These are phyloP conservation scores for Phalloptychus januarius DNA, from an alignment of 2,797 vertebrate species.

Conservation along the genomic window DNA sequence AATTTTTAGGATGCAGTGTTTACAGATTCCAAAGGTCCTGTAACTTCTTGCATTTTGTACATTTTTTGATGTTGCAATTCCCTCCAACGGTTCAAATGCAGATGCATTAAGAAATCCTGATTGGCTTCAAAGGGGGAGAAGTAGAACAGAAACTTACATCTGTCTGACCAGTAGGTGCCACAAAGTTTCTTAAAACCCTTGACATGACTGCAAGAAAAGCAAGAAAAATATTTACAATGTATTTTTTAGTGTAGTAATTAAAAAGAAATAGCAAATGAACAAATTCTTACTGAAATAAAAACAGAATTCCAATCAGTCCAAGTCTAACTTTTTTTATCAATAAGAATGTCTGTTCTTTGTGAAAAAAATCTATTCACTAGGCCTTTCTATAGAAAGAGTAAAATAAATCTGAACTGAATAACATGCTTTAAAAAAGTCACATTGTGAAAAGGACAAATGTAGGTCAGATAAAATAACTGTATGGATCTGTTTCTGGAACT, in stretches of 20 bases:
- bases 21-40: neutral
- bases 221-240: neutral
- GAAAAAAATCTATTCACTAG: neutral
- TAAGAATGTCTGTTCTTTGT: neutral
- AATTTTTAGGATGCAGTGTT: neutral
- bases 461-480: slow-evolving; percentile 15
- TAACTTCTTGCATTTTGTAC: neutral
- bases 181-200: neutral
- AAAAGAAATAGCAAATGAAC: neutral
- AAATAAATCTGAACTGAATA: neutral
- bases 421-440: neutral
- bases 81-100: neutral
- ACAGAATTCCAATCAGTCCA: neutral
- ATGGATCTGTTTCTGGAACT: slow-evolving; percentile 20
- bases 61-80: neutral
- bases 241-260: neutral
- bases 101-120: neutral
- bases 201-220: neutral
- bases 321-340: neutral
- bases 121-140: neutral
- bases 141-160: neutral
- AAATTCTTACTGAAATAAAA: neutral
- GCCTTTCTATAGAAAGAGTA: neutral
- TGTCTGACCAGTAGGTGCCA: neutral
- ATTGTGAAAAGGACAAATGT: neutral